Evolutionary conservation across 2,888 invertebrate genomes (phyloP).

Genomic region (Seladonia tumulorum): DNA sequence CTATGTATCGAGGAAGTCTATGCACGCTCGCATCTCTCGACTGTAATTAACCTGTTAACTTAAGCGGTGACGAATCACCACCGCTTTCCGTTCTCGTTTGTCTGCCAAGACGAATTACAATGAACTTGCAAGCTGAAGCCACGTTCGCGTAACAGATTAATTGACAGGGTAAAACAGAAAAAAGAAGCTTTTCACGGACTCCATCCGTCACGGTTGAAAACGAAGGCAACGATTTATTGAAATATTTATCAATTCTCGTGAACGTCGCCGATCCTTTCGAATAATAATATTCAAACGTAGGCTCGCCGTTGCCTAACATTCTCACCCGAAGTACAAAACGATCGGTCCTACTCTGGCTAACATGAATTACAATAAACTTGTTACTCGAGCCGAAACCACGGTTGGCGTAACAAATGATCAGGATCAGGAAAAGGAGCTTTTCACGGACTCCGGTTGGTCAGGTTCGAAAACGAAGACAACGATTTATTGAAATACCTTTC

Average conservation of each 20-base stretch:
- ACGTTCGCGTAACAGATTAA: background rate
- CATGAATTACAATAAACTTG: background rate
- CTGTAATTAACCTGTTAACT: background rate
- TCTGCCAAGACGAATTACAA: background rate
- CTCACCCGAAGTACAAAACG: background rate
- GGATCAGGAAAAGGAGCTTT: background rate
- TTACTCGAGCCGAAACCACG: background rate
- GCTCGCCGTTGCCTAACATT: background rate
- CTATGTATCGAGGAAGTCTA: background rate
- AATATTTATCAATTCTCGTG: background rate
- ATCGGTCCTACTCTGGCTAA: background rate
- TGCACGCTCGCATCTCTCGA: background rate
- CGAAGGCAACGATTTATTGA: background rate
- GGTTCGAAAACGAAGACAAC: background rate
- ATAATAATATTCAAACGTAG: background rate
- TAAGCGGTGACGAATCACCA: background rate
- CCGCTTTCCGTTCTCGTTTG: no score
- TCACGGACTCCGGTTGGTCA: no score
- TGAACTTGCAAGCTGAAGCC: background rate
- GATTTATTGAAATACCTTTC: background rate
- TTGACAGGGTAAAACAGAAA: background rate
- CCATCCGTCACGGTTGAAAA: background rate
- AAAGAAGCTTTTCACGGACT: background rate
- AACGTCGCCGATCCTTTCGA: background rate
- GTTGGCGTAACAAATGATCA: no score